Base-by-base conservation (phyloP, 1,140 invertebrate species). In the Rhyzopertha dominica region DNA sequence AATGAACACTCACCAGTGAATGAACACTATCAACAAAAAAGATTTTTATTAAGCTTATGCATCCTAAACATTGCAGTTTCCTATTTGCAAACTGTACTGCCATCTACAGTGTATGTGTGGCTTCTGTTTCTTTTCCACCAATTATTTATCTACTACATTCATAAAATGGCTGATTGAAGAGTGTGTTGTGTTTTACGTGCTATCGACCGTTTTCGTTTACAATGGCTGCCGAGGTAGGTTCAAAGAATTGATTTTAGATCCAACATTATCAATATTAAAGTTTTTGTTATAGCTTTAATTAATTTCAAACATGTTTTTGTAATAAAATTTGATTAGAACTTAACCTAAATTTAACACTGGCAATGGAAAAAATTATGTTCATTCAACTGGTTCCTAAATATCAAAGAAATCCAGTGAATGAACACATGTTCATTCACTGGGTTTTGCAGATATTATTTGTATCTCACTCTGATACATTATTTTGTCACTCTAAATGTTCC, bases 341-440 rank as follows among this genome's bases (percentile, higher is more conserved):
- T 30, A 30, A 30, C 29, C 10, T 30, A 4, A 30, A 5, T 10
- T 30, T 30, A 4, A 4, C 29, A 30, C 29, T 10, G 13, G 29
- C n/a, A 30, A 10, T 30, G 10, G 17, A 30, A 30, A 5, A 3
- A 30, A 30, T 30, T 12, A 5, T 30, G 29, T 30, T 30, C 29
- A 30, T 30, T 30, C 29, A 5, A 30, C 17, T 30, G 29, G 29
- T 30, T 30, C 29, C 10, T 30, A 30, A 30, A 30, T 30, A 30
- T 16, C 10, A 30, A 14, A 12, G 10, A 30, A 30, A 16, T 30
- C 29, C 10, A 30, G 29, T 3, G 10, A 30, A 30, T 30, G 10
- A 30, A 30, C 29, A 30, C 29, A 10, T 30, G 10, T 4, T 30
- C 29, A 30, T 30, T 30, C 29, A 30, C 29, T 4, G 10, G 3